Base-by-base conservation (phyloP, 2,113 vertebrate genomes). In the Stegastes partitus region DNA sequence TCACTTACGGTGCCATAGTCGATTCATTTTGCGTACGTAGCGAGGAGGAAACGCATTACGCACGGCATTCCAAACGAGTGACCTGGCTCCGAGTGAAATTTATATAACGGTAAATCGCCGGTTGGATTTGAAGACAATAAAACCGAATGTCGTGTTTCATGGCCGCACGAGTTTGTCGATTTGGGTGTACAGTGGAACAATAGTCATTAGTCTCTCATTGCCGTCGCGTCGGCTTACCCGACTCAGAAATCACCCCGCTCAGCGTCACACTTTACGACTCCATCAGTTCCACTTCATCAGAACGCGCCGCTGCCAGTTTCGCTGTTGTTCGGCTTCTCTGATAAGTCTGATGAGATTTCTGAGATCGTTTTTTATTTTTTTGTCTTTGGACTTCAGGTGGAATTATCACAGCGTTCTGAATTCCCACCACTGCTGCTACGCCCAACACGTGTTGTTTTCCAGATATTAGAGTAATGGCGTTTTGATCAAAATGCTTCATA, bases 101-200 rank as follows among this genome's bases (percentile, higher is more conserved):
- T 31, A 59, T 31, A 59, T 54, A 44, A 84, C 67, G 11, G 64
- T 87, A 87, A 88, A 91, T 88, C 80, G 66, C 18, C 23, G 49
- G 74, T 59, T 76, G 62, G 54, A 77, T 87, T 86, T 82, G 49
- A 67, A 82, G 73, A 84, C 74, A 25, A 78, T 85, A 88, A 89
- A 91, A 85, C 47, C 49, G 68, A 70, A 83, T 67, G 77, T 81
- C 23, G 5, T 80, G 49, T 80, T 89, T 79, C 57, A 81, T 78
- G 61, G 58, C 55, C 62, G 28, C 56, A 66, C 45, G 47, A 2
- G 62, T 77, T 61, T 68, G 39, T 80, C 25, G 54, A 3, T 76
- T 69, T 78, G 68, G 50, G 31, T 58, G 37, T 9, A 57, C 7
- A 22, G 53, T 55, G 66, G 47, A 61, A 68, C 45, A 62, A 79